Base-by-base conservation (phyloP, 2,888 invertebrate species). In the Drosophila kokeensis region DNA sequence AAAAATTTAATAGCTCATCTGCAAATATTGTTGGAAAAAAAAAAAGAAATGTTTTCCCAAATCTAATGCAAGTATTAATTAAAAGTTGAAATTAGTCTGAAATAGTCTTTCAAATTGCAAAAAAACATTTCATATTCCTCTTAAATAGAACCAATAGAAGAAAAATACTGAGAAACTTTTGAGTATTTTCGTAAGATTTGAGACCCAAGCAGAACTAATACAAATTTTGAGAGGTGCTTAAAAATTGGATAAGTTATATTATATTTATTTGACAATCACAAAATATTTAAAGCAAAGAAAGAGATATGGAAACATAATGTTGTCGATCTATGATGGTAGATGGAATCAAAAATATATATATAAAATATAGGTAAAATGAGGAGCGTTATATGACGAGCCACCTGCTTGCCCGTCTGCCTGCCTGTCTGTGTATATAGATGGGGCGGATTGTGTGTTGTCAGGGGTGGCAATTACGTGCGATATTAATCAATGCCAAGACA, bases 401-500 rank as follows among this genome's bases (percentile, higher is more conserved):
- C 40, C 65, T 71, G 73, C 52, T 48, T 40, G 36, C 27, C 15
- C 29, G 36, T 18, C 69, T 40, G 55, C 38, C 55, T 40, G 38
- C n/a, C 55, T 29, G 55, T 55, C 55, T 24, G 53, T 11, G 24
- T 1, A 21, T 52, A n/a, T 52, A 8, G 61, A 32, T 7, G n/a
- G 58, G 40, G 53, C n/a, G 48, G 29, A 15, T 15, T 53, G 34
- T n/a, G 29, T 21, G 24, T 13, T 57, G 50, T 30, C 27, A 40
- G 59, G 67, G 60, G 78, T 38, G 80, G 79, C 87, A 89, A 89
- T 89, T 87, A 85, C 82, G 87, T 82, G 84, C 66, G 80, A 87
- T 77, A 85, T 85, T 89, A 85, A 85, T 85, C 85, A 85, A 85
- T 85, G 85, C 85, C 85, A 89, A 66, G 84, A 89, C 73, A 85